Conservation (phyloP, 2,113 vertebrate species). For the Platanista minor region DNA sequence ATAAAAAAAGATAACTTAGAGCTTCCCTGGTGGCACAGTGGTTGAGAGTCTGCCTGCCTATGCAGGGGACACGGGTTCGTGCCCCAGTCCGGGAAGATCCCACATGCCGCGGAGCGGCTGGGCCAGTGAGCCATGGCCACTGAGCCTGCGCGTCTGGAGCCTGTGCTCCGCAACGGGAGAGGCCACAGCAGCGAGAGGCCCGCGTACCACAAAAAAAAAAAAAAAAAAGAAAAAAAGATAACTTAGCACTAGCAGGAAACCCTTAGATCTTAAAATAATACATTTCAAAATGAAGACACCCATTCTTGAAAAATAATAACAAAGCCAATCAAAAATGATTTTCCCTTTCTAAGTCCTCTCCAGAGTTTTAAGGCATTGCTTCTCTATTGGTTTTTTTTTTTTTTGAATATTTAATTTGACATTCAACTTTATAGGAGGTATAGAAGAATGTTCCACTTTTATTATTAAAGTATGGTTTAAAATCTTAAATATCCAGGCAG, state of each 20-base stretch:
- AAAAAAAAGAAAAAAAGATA: constrained; percentile 64
- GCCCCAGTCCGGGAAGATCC: too few species aligned
- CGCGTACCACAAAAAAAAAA: too few species aligned
- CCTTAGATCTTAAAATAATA: constrained; percentile 73
- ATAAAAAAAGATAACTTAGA: constrained; percentile 72
- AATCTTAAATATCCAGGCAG: background rate
- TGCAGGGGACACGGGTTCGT: too few species aligned
- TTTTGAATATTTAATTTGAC: background rate
- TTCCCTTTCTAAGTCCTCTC: background rate
- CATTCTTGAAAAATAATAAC: constrained; percentile 58
- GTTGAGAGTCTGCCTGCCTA: too few species aligned
- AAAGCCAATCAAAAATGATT: constrained; percentile 22
- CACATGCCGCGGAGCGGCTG: too few species aligned
- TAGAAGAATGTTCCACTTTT: background rate
- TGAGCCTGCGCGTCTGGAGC: too few species aligned
- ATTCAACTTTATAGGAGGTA: background rate
- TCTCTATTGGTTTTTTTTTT: background rate
- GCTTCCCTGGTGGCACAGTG: too few species aligned
- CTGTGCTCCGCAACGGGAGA: too few species aligned
- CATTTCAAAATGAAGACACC: constrained; percentile 51
- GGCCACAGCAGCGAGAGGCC: too few species aligned
- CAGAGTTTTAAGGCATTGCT: background rate
- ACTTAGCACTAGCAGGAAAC: constrained; percentile 72
- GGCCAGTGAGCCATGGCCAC: too few species aligned
- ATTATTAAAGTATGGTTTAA: background rate